A percentile compares a stretch with the other conserved stretches of the same genome.
These are phyloP conservation scores for Watersipora subatra DNA, from an alignment of 1,140 invertebrate species.

Conservation along the genomic window DNA sequence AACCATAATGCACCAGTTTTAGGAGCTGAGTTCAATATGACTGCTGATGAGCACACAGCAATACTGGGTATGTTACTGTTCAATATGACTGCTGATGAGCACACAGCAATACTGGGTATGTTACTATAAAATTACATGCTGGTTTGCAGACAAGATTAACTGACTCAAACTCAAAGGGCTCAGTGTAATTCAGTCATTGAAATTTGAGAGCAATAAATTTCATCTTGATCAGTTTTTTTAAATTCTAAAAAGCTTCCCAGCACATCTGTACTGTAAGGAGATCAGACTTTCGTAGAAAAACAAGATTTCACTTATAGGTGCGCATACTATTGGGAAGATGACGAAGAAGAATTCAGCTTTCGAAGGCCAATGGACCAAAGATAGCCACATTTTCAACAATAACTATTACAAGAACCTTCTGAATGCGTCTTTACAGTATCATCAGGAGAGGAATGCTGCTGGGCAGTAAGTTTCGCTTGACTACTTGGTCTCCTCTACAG, in stretches of 20 bases:
- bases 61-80: background rate
- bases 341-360: background rate
- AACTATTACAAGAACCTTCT: background rate
- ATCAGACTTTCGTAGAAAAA: no score
- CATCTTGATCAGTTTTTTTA: no score
- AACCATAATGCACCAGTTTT: background rate
- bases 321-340: background rate
- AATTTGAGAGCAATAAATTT: no score
- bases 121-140: background rate
- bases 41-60: background rate
- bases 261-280: no score
- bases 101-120: background rate
- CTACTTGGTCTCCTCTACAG: no score
- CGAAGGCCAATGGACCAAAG: background rate
- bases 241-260: no score
- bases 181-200: no score
- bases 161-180: no score
- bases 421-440: background rate
- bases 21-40: background rate
- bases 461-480: background rate
- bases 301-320: no score
- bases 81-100: background rate
- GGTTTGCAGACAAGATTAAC: no score
- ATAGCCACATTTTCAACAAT: background rate
- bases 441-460: background rate